A percentile compares a stretch with the other conserved stretches of the same genome.
Evolutionary conservation across 92 coral and sea anemone species (phyloP).

Genomic region (Actinostola sp.): DNA sequence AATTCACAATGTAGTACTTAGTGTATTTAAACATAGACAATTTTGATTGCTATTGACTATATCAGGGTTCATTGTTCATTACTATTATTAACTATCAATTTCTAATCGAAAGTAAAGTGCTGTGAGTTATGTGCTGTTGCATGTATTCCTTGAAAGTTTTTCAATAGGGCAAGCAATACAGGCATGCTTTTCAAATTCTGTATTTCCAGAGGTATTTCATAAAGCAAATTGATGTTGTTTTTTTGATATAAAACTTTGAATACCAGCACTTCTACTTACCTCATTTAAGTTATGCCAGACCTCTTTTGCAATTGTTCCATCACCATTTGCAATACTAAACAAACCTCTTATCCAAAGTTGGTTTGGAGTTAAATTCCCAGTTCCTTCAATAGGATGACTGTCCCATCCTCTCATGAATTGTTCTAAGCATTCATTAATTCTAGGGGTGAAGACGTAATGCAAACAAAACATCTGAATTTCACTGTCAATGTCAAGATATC

Average conservation of each 20-base stretch:
- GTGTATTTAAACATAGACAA: too few relatives aligned
- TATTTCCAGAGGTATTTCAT: too few relatives aligned
- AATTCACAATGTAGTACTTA: too few relatives aligned
- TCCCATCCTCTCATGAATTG: constrained; percentile 62
- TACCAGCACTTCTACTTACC: constrained; percentile 28
- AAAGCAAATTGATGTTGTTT: not conserved
- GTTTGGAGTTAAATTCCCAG: constrained; percentile 61
- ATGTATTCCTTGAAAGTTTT: too few relatives aligned
- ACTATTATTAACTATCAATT: too few relatives aligned
- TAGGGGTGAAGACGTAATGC: constrained; percentile 58
- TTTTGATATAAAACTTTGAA: constrained; percentile 1
- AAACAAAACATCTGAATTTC: constrained; percentile 61
- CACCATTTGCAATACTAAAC: constrained; percentile 37
- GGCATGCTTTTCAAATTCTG: too few relatives aligned
- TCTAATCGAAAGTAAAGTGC: too few relatives aligned
- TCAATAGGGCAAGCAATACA: too few relatives aligned
- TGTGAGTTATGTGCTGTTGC: too few relatives aligned
- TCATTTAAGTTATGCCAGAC: constrained; percentile 52
- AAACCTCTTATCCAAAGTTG: constrained; percentile 69
- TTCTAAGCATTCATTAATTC: constrained; percentile 57
- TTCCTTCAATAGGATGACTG: constrained; percentile 54
- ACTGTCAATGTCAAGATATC: constrained; percentile 62
- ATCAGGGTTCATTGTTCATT: too few relatives aligned
- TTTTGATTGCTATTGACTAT: too few relatives aligned
- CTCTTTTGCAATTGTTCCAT: constrained; percentile 44